Evolutionary conservation across 2,113 vertebrate species (phyloP).

Genomic region (Oxyruncus cristatus): DNA sequence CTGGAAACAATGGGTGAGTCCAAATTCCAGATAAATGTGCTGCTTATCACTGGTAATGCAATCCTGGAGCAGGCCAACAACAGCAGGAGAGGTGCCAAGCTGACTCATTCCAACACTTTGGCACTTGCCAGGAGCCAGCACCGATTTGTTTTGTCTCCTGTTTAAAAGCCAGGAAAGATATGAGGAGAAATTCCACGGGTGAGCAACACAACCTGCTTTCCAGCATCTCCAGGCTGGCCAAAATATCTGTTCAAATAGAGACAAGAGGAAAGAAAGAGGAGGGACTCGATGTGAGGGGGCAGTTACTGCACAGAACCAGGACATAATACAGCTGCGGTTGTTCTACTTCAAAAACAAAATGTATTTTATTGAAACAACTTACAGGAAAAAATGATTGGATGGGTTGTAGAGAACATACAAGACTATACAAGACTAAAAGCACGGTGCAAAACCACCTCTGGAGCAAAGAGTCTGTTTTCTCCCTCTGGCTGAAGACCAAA

Average conservation of each 20-base stretch:
- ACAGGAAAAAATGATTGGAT: background rate
- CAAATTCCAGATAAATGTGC: accelerated
- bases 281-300: accelerated
- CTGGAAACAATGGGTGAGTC: background rate
- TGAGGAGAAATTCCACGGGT: background rate
- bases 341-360: background rate
- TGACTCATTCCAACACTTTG: background rate
- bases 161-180: background rate
- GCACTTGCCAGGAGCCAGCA: background rate
- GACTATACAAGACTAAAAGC: background rate
- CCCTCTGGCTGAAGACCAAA: accelerated
- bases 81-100: background rate
- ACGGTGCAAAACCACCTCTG: background rate
- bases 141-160: background rate
- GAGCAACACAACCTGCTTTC: accelerated
- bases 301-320: background rate
- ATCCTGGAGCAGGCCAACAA: background rate
- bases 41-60: background rate
- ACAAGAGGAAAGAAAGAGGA: background rate
- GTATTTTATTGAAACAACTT: accelerated
- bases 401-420: background rate
- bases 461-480: background rate
- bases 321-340: accelerated
- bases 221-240: background rate
- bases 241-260: background rate